Conservation (phyloP, 1,140 invertebrate species). For the Hyles euphorbiae region DNA sequence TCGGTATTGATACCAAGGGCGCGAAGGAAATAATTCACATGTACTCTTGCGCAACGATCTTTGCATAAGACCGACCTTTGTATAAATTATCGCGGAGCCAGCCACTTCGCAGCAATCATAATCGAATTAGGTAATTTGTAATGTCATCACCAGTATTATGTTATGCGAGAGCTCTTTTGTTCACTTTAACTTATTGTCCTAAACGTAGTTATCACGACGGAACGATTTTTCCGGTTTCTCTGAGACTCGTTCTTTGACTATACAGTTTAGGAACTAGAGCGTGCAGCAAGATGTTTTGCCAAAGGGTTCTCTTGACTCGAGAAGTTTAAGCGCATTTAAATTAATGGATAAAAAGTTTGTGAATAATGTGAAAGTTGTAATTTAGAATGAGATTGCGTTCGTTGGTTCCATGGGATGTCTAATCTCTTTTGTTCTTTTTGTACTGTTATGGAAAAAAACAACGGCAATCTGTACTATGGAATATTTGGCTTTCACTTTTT, state of each 20-base stretch:
- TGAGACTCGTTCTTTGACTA: constrained; percentile 26
- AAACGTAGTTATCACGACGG: background rate
- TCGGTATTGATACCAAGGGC: constrained; percentile 11
- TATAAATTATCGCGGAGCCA: constrained; percentile 13
- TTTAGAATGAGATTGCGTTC: constrained; percentile 14
- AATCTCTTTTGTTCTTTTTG: too few species aligned
- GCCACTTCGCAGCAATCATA: constrained; percentile 16
- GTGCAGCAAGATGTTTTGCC: constrained; percentile 18
- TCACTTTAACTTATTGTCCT: background rate
- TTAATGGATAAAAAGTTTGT: too few species aligned
- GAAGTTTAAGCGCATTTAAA: too few species aligned
- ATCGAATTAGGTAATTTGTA: constrained; percentile 24
- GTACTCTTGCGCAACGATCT: constrained; percentile 13
- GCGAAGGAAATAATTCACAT: constrained; percentile 5
- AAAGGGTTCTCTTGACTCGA: constrained; percentile 15
- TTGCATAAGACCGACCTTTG: constrained; percentile 23
- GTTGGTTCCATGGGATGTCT: background rate
- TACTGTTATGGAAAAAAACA: too few species aligned
- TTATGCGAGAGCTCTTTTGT: background rate
- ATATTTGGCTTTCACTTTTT: background rate
- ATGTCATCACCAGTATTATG: constrained; percentile 19
- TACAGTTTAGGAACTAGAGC: constrained; percentile 43
- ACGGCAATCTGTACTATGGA: too few species aligned
- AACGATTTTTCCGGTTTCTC: constrained; percentile 20
- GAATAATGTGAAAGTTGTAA: constrained; percentile 17